Evolutionary conservation across 2,113 vertebrate genomes (phyloP).

Genomic region (Spermophilus dauricus): DNA sequence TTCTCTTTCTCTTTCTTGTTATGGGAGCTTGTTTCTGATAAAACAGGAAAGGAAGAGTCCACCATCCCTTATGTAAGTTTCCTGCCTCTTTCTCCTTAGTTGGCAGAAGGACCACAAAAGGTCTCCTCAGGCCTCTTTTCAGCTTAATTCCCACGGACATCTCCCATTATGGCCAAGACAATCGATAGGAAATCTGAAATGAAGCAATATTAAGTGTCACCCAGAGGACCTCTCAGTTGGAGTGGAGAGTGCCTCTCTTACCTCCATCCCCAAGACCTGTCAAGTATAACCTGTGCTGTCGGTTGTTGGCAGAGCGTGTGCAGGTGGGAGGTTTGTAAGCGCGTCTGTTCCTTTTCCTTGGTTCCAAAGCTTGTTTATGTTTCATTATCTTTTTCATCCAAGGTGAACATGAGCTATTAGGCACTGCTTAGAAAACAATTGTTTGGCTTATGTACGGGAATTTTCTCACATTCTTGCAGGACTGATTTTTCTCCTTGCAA

Average conservation of each 20-base stretch:
- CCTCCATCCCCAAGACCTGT: neutral
- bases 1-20: neutral
- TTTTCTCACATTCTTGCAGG: constrained; percentile 75
- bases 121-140: neutral
- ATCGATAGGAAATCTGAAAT: constrained; percentile 1
- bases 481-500: neutral
- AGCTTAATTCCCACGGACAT: constrained; percentile 12
- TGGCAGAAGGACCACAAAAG: neutral
- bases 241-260: neutral
- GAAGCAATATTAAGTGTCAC: neutral
- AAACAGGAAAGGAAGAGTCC: neutral
- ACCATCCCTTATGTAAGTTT: neutral
- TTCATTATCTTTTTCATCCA: constrained; percentile 80
- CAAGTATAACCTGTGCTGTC: neutral
- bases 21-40: constrained; percentile 8
- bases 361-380: constrained; percentile 83
- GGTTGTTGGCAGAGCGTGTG: neutral
- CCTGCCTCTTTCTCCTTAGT: constrained; percentile 2
- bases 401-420: constrained; percentile 77
- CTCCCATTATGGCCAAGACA: neutral
- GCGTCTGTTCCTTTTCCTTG: constrained; percentile 74
- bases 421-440: constrained; percentile 70
- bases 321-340: constrained; percentile 65
- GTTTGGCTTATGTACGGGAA: constrained; percentile 77
- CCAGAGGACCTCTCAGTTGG: neutral